phyloP scores from a whole-genome alignment of 2,888 invertebrate genomes.

The Scaptomyza cyrtandrae region DNA sequence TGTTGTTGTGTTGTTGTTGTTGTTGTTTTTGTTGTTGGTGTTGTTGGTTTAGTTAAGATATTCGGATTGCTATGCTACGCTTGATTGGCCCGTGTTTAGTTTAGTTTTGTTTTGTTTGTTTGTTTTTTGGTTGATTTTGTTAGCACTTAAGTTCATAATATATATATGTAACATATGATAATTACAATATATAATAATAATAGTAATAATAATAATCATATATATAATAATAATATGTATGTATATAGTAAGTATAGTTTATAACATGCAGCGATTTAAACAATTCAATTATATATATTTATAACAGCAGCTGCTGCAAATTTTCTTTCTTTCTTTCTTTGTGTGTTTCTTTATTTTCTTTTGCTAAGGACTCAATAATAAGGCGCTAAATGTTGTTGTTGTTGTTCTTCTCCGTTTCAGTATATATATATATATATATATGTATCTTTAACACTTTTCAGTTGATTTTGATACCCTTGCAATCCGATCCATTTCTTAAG shows the following conservation, averaged over 20 bases:
- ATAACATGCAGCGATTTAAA: slow-evolving; percentile 54
- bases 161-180: slow-evolving; percentile 52
- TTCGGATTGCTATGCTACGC: slow-evolving; percentile 60
- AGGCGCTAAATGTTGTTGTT: slow-evolving; percentile 64
- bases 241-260: slow-evolving; percentile 34
- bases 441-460: slow-evolving; percentile 4
- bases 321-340: background rate
- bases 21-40: slow-evolving; percentile 18
- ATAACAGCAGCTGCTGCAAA: background rate
- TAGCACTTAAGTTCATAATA: slow-evolving; percentile 53
- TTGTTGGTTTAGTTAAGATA: slow-evolving; percentile 29
- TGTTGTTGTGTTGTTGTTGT: slow-evolving; percentile 50
- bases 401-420: slow-evolving; percentile 33
- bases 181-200: slow-evolving; percentile 42
- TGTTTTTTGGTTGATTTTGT: slow-evolving; percentile 52
- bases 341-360: slow-evolving; percentile 15
- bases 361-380: slow-evolving; percentile 71
- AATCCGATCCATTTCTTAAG: background rate
- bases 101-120: too few species aligned
- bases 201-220: slow-evolving; percentile 36
- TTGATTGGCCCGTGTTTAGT: slow-evolving; percentile 59
- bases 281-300: slow-evolving; percentile 46
- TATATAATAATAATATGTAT: background rate
- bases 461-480: background rate
- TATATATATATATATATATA: slow-evolving; percentile 14